Evolutionary conservation across 2,113 vertebrate genomes (phyloP), one percentile per base, ranked within the genome.

Genomic region (Microcebus jonahi): DNA sequence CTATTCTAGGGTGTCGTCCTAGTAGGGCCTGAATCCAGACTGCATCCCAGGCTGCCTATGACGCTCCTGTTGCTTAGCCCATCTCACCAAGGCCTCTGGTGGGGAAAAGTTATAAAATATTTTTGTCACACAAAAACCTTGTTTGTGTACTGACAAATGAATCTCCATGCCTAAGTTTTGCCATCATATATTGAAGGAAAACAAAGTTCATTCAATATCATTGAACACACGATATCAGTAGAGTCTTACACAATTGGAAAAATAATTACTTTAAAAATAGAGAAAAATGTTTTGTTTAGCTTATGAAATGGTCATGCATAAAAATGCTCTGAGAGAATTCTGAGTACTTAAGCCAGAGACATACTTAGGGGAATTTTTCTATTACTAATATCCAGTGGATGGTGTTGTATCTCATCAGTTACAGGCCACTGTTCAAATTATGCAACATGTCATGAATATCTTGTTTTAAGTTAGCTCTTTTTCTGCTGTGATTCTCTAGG

Each of bases 361-460:
- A 94, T 7, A 45, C 8, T 17, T 82, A 48, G 73, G 31, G 15
- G 55, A 71, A 39, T 90, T 82, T 55, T 90, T 13, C 39, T 95
- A 1, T 81, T 68, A 61, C 42, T 77, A 39, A 55, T 50, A 63
- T 8, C 59, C 39, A 27, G 11, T 48, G 68, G 77, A 61, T 17
- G 34, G n/a, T 48, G 21, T 27, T 70, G 23, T 21, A 7, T 55
- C 34, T 21, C 3, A n/a, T 39, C n/a, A 61, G 29, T 89, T 29
- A 85, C 3, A 80, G 70, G 17, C 27, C 83, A 29, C 45, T 90
- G 68, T 94, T 92, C 59, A 88, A 50, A 95, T 71, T 92, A 71
- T 17, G 88, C 73, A 82, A 70, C 31, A 15, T 61, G 14, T 55
- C 71, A 90, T 55, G 10, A 84, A 81, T 70, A 15, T n/a, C 59